Conservation (phyloP, 2,113 vertebrate genomes). For the Melanostigma gelatinosum region DNA sequence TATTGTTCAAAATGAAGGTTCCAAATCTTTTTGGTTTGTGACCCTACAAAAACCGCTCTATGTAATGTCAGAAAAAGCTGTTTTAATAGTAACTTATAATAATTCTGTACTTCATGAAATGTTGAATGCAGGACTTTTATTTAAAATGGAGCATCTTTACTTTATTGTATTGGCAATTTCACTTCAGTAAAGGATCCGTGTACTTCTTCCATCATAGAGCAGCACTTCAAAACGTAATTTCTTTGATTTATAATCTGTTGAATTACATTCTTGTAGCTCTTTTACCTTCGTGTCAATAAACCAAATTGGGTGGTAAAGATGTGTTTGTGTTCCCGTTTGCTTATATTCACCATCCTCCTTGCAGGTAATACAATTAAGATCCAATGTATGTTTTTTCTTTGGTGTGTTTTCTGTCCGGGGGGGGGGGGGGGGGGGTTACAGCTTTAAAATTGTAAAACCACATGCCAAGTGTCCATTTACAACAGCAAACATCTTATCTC, state of each 20-base stretch:
- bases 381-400: not conserved
- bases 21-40: not conserved
- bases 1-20: not conserved
- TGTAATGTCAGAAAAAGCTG: not conserved
- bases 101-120: not conserved
- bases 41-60: not conserved
- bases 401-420: constrained; percentile 3
- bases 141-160: not conserved
- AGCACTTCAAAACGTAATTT: not conserved
- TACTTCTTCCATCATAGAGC: no score
- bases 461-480: constrained; percentile 4
- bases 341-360: not conserved
- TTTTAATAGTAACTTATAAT: no score
- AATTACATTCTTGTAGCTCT: not conserved
- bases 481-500: constrained; percentile 3
- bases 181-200: not conserved
- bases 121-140: not conserved
- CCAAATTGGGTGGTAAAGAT: constrained; percentile 7
- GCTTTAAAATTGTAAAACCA: constrained; percentile 11
- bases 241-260: not conserved
- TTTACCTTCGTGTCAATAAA: constrained; percentile 19
- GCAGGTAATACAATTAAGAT: constrained; percentile 3
- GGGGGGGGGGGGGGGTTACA: not conserved
- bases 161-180: not conserved
- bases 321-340: not conserved